These are phyloP conservation scores for Melanchra persicariae DNA, from an alignment of 2,888 invertebrate genomes.

Conservation along the genomic window DNA sequence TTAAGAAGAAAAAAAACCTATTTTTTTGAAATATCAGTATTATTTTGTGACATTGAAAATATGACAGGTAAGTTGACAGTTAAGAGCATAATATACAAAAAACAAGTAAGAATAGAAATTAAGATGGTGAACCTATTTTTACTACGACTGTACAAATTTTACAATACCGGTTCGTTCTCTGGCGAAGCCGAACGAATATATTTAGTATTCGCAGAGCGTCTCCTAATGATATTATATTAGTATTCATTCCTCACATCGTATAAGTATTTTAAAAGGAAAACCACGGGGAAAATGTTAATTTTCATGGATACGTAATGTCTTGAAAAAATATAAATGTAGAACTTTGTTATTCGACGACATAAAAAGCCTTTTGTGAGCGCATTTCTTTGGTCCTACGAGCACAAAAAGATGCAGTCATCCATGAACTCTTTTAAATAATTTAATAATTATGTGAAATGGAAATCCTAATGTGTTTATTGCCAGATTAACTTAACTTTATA, in stretches of 20 bases:
- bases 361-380: not conserved
- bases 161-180: slow-evolving; percentile 12
- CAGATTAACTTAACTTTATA: too few relatives aligned
- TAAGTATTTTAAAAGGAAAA: slow-evolving; percentile 60
- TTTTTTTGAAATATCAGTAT: too few relatives aligned
- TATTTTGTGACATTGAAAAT: too few relatives aligned
- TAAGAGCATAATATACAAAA: too few relatives aligned
- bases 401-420: not conserved
- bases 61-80: too few relatives aligned
- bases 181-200: slow-evolving; percentile 6
- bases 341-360: slow-evolving; percentile 12
- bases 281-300: slow-evolving; percentile 49
- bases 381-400: not conserved
- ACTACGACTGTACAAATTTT: not conserved
- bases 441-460: too few relatives aligned
- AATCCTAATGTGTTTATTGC: too few relatives aligned
- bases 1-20: too few relatives aligned
- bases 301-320: slow-evolving; percentile 46
- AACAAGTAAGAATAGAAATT: too few relatives aligned
- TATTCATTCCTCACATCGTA: slow-evolving; percentile 60
- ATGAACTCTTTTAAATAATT: not conserved
- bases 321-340: slow-evolving; percentile 33
- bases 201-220: slow-evolving; percentile 54
- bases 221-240: slow-evolving; percentile 64
- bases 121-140: not conserved